Conservation (phyloP, 2,113 vertebrate species). For the Sturnus vulgaris region DNA sequence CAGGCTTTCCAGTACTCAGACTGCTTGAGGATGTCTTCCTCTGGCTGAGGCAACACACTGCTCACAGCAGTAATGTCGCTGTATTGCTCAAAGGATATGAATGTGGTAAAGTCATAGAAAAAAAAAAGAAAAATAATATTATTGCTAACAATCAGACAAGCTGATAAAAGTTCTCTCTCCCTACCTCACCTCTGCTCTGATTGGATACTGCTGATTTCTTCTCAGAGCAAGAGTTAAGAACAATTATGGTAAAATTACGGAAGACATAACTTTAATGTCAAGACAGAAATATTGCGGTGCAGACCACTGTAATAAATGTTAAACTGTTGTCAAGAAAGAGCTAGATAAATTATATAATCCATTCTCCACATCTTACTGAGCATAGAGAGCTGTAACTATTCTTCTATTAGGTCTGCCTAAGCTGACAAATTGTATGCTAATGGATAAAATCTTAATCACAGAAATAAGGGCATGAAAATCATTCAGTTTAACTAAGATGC, state of each 20-base stretch:
- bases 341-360: conserved; percentile 34
- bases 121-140: not conserved
- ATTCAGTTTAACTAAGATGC: not conserved
- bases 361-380: conserved; percentile 26
- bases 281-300: not conserved
- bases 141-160: not conserved
- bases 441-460: conserved; percentile 41
- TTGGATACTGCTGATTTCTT: not conserved
- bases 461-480: conserved; percentile 18
- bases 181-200: not conserved
- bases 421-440: conserved; percentile 43
- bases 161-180: not conserved
- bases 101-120: not conserved
- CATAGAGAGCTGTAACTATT: conserved; percentile 4
- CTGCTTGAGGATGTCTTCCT: conserved; percentile 41
- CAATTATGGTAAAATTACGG: conserved; percentile 3
- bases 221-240: conserved; percentile 11
- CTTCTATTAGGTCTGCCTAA: not conserved
- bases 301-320: conserved; percentile 42
- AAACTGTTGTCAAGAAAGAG: conserved; percentile 33
- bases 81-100: not conserved
- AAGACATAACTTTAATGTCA: conserved; percentile 38
- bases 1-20: conserved; percentile 11
- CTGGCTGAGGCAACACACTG: conserved; percentile 16
- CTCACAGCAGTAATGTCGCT: not conserved